Evolutionary conservation across 2,113 vertebrate species (phyloP), one percentile per base, ranked within the genome.

Genomic region (Sisor rabdophorus): DNA sequence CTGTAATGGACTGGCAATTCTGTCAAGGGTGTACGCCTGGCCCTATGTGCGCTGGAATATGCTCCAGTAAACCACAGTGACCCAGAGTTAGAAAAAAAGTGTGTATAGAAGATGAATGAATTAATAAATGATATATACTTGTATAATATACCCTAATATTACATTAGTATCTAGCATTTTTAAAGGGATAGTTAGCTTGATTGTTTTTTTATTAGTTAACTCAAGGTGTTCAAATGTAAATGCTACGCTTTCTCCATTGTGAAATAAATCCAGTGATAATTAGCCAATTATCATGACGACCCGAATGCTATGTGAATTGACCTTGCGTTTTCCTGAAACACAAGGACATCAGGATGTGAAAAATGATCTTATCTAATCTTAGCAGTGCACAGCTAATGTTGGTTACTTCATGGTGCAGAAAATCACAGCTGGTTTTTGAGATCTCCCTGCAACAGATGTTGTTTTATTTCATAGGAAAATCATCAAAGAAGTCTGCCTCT

Each of bases 351-450:
- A 54, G 76, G 81, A 79, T 83, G 64, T 77, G 69, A 74, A 60
- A 80, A 47, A 28, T 63, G 60, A n/a, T 58, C 65, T 81, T 84
- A 78, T 89, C 79, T 84, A 82, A 85, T 87, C 81, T 61, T 26
- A 58, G 13, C 69, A 47, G 28, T 73, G 72, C 71, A 79, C 19
- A 60, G 73, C n/a, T 11, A 28, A 61, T 67, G 28, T 17, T 58
- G 69, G 47, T 52, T 47, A 70, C 56, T 61, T 24, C 26, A 16
- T 82, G 76, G 19, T 53, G 36, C 13, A 54, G 79, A 56, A 76
- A 20, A 81, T 5, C 0, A 22, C 55, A 55, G 67, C 64, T 56
- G 70, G 22, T 11, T 61, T 52, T 63, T 79, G 48, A 78, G 56
- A n/a, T 3, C 26, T 72, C 12, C 50, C 30, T 26, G 36, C 47